Percentiles rank a stretch among this genome's conserved stretches.
phyloP scores from a whole-genome alignment of 2,888 invertebrate species.

The Odontomyia ornata region DNA sequence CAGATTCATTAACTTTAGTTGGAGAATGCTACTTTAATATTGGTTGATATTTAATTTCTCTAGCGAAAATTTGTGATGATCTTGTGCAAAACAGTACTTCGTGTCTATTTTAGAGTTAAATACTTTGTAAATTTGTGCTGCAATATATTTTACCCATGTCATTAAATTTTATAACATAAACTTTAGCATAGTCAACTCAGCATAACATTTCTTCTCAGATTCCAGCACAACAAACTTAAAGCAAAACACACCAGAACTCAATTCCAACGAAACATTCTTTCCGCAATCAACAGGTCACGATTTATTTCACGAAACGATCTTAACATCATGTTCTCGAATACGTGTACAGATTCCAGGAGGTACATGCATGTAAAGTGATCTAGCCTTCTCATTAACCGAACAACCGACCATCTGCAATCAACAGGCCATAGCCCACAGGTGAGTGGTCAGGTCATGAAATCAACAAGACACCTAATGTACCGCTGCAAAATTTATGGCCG shows the following conservation, averaged over 20 bases:
- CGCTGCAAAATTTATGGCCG: conserved; percentile 14
- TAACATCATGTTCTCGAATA: not conserved
- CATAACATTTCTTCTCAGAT: too few relatives aligned
- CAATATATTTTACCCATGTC: too few relatives aligned
- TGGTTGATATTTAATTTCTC: too few relatives aligned
- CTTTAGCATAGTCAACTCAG: too few relatives aligned
- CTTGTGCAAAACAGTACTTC: too few relatives aligned
- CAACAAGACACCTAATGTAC: conserved; percentile 23
- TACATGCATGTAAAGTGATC: conserved; percentile 16
- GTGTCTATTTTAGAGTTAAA: too few relatives aligned
- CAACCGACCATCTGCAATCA: conserved; percentile 38
- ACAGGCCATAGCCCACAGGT: conserved; percentile 30
- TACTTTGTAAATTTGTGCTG: too few relatives aligned
- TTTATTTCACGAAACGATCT: conserved; percentile 27
- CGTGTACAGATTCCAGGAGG: conserved; percentile 22
- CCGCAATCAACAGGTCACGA: conserved; percentile 33
- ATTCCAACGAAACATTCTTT: not conserved
- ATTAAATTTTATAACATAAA: too few relatives aligned
- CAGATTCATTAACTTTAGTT: too few relatives aligned
- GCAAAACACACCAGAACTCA: not conserved
- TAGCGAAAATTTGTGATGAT: too few relatives aligned
- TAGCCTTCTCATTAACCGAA: conserved; percentile 17
- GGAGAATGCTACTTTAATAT: too few relatives aligned
- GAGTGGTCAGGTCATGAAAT: conserved; percentile 22
- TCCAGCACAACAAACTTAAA: too few relatives aligned